Percentiles rank a stretch among this genome's conserved stretches.
These are phyloP conservation scores for Orthosia incerta DNA, from an alignment of 2,888 invertebrate genomes.

Conservation along the genomic window DNA sequence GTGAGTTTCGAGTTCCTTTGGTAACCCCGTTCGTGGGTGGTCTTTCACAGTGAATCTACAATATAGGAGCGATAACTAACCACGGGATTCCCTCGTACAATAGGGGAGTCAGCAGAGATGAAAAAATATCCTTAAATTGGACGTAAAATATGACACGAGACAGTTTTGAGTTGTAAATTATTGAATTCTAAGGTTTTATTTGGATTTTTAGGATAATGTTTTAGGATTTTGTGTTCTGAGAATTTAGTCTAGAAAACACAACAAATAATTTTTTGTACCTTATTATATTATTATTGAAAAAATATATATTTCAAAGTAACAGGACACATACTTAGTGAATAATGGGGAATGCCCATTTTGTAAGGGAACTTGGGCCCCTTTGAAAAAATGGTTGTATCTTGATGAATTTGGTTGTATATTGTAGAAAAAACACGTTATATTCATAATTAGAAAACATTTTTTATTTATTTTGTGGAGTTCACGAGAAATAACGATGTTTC, in stretches of 20 bases:
- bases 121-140: constrained; percentile 68
- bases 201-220: constrained; percentile 15
- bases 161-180: constrained; percentile 44
- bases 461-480: too few relatives aligned
- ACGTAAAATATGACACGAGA: constrained; percentile 67
- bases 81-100: constrained; percentile 61
- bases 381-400: too few relatives aligned
- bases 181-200: constrained; percentile 18
- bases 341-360: too few relatives aligned
- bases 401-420: too few relatives aligned
- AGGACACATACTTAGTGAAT: too few relatives aligned
- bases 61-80: constrained; percentile 63
- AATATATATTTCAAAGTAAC: too few relatives aligned
- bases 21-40: constrained; percentile 67
- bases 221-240: not conserved
- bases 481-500: too few relatives aligned
- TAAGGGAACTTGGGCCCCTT: too few relatives aligned
- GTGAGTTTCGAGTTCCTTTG: constrained; percentile 60
- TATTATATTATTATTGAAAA: not conserved
- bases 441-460: too few relatives aligned
- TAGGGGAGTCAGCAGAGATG: constrained; percentile 61
- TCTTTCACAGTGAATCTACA: constrained; percentile 64
- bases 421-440: too few relatives aligned
- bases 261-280: not conserved
- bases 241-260: not conserved